These are phyloP conservation scores for Xenopus laevis DNA, from an alignment of 2,113 vertebrate species.

Conservation along the genomic window DNA sequence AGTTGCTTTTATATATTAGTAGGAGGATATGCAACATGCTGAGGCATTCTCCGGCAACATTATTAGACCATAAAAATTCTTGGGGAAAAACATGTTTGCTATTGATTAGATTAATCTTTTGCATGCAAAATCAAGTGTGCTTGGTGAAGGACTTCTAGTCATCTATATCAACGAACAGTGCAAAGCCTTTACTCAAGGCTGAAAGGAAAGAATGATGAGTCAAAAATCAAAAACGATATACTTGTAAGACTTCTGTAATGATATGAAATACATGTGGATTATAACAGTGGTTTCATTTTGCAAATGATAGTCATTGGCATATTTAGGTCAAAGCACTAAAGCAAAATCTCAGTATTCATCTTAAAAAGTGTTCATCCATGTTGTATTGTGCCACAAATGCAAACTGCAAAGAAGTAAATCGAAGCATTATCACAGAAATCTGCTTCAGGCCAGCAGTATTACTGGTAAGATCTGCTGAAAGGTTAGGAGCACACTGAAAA, in stretches of 20 bases:
- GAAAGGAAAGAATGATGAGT: too few relatives aligned
- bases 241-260: conserved; percentile 1
- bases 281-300: conserved; percentile 23
- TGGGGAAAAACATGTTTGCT: too few relatives aligned
- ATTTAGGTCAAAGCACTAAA: conserved; percentile 40
- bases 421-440: conserved; percentile 23
- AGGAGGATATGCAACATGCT: too few relatives aligned
- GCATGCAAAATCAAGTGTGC: too few relatives aligned
- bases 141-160: too few relatives aligned
- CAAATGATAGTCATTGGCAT: conserved; percentile 42
- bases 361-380: conserved; percentile 35
- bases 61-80: too few relatives aligned
- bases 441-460: conserved; percentile 30
- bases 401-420: background rate
- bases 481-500: conserved; percentile 15
- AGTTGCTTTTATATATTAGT: too few relatives aligned
- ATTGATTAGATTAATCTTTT: too few relatives aligned
- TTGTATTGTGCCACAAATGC: conserved; percentile 33
- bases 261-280: conserved; percentile 18
- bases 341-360: conserved; percentile 35
- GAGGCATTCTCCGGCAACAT: too few relatives aligned
- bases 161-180: too few relatives aligned
- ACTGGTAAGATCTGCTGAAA: conserved; percentile 17
- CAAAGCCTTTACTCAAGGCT: too few relatives aligned
- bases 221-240: too few relatives aligned